A percentile compares a stretch with the other conserved stretches of the same genome.
Conservation (phyloP, 2,888 invertebrate species). For the Prenolepis imparis region DNA sequence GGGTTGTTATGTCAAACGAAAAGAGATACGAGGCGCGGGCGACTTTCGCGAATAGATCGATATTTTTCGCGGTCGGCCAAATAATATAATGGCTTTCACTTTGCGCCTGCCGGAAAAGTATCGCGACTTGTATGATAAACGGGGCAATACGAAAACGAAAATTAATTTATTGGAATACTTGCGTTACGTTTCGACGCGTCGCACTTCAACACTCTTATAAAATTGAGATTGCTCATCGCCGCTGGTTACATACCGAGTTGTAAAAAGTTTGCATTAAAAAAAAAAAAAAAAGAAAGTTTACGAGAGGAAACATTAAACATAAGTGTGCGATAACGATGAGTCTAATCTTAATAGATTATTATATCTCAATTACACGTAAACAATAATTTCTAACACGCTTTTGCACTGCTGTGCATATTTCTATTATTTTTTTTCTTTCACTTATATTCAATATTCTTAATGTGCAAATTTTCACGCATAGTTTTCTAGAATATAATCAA, state of each 20-base stretch:
- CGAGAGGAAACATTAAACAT: not conserved
- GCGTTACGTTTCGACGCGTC: constrained; percentile 27
- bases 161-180: constrained; percentile 61
- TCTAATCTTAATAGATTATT: not conserved
- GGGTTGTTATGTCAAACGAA: constrained; percentile 66
- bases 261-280: constrained; percentile 21
- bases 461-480: not conserved
- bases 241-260: constrained; percentile 43
- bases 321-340: not conserved
- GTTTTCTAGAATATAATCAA: not conserved
- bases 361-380: constrained; percentile 10
- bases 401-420: not conserved
- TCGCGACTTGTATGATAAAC: constrained; percentile 62
- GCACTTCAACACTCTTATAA: constrained; percentile 25
- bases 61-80: constrained; percentile 82
- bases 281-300: constrained; percentile 41
- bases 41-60: constrained; percentile 81
- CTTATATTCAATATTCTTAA: not conserved
- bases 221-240: constrained; percentile 34
- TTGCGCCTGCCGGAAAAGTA: constrained; percentile 69
- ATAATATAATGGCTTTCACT: constrained; percentile 86
- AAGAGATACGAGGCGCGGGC: constrained; percentile 76
- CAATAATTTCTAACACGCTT: constrained; percentile 13
- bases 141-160: constrained; percentile 55
- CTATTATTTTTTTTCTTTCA: not conserved